A percentile compares a stretch with the other conserved stretches of the same genome.
Evolutionary conservation across 2,888 invertebrate genomes (phyloP).

Genomic region (Alloplasta piceator): DNA sequence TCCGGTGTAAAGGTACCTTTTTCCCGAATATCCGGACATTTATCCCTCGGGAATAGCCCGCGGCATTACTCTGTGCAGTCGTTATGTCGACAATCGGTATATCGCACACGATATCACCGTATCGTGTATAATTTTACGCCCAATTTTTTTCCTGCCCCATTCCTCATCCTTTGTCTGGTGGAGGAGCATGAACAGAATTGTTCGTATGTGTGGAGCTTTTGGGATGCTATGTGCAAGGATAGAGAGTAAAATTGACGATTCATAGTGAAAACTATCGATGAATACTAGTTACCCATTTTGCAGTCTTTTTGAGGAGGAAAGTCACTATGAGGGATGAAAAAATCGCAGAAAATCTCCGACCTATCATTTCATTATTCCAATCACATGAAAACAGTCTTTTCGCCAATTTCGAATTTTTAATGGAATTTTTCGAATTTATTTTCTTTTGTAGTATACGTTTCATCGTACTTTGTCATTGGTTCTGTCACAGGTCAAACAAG

Average conservation of each 20-base stretch:
- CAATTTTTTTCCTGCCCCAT: slow-evolving; percentile 2
- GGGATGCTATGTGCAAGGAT: background rate
- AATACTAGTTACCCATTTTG: no score
- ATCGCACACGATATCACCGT: background rate
- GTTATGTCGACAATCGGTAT: slow-evolving; percentile 30
- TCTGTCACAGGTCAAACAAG: slow-evolving; percentile 91
- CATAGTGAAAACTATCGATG: slow-evolving; percentile 3
- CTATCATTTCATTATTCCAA: no score
- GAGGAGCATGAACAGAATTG: background rate
- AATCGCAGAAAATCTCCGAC: no score
- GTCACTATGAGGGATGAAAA: no score
- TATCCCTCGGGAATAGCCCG: slow-evolving; percentile 2
- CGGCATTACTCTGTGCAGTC: slow-evolving; percentile 5
- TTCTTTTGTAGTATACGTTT: no score
- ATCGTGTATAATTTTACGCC: slow-evolving; percentile 39
- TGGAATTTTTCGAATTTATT: no score
- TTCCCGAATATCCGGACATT: background rate
- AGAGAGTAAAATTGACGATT: slow-evolving; percentile 5
- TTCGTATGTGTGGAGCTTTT: slow-evolving; percentile 13
- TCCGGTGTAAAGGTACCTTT: slow-evolving; percentile 19
- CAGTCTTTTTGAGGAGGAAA: no score
- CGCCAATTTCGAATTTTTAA: no score
- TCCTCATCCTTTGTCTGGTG: background rate
- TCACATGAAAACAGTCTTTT: no score
- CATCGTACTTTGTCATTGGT: no score